phyloP scores from a whole-genome alignment of 2,888 invertebrate species.

The Ectemnius lituratus region DNA sequence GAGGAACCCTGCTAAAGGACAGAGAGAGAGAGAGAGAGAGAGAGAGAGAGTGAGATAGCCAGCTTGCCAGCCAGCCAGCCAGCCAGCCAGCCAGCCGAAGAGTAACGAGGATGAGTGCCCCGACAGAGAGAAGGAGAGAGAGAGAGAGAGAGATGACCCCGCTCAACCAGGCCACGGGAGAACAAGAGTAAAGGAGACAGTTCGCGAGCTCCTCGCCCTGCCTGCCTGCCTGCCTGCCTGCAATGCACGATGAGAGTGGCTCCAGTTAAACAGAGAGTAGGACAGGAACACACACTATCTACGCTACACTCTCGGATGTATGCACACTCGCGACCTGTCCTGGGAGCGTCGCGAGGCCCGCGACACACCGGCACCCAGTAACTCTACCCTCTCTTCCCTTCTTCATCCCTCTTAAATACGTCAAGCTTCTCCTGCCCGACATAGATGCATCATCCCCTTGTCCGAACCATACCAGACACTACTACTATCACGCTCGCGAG shows the following conservation, averaged over 20 bases:
- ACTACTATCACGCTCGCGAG: too few relatives aligned
- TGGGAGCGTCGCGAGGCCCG: too few relatives aligned
- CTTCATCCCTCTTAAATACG: too few relatives aligned
- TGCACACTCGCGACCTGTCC: too few relatives aligned
- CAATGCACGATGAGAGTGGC: not conserved
- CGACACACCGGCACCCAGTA: too few relatives aligned
- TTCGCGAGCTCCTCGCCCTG: conserved; percentile 8
- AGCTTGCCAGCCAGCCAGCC: too few relatives aligned
- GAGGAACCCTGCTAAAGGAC: conserved; percentile 16
- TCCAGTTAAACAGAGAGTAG: conserved; percentile 3
- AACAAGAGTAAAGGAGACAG: conserved; percentile 21
- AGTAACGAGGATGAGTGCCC: conserved; percentile 10
- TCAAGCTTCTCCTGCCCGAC: too few relatives aligned
- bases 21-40: conserved; percentile 24
- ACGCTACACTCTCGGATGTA: not conserved
- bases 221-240: not conserved
- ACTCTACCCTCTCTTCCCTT: too few relatives aligned
- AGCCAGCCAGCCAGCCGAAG: conserved; percentile 4
- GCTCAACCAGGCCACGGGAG: not conserved
- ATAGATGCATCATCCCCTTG: too few relatives aligned
- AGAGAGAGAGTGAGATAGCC: conserved; percentile 7
- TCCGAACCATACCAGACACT: too few relatives aligned
- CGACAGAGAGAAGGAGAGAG: not conserved
- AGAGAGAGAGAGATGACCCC: not conserved
- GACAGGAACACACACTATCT: not conserved